phyloP scores from a whole-genome alignment of 1,140 invertebrate genomes.

The Drosophila tropicalis region DNA sequence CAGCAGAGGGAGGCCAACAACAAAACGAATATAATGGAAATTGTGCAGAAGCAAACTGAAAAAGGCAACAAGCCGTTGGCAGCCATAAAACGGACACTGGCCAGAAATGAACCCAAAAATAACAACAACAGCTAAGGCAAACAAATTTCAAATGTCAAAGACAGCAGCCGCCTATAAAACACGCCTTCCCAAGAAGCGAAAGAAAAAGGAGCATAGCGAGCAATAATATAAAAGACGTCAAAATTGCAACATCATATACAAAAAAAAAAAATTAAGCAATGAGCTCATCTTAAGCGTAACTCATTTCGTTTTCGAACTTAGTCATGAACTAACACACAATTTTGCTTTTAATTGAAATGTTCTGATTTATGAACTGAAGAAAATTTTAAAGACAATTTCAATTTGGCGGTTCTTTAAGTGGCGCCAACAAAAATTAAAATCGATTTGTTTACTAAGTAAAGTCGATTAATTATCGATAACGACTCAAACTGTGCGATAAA shows the following conservation, averaged over 20 bases:
- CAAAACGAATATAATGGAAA: slow-evolving; percentile 17
- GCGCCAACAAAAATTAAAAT: no score
- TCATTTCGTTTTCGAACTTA: no score
- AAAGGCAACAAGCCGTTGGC: slow-evolving; percentile 72
- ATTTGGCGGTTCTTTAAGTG: no score
- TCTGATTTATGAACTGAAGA: no score
- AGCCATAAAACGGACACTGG: slow-evolving; percentile 59
- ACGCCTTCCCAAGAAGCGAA: background rate
- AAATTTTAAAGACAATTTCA: background rate
- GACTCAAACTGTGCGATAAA: no score
- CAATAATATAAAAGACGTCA: background rate
- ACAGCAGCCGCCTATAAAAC: background rate
- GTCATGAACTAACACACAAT: no score
- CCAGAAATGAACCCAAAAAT: slow-evolving; percentile 35
- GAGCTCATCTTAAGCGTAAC: no score
- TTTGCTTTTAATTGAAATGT: no score
- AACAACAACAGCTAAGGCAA: background rate
- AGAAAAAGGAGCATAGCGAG: background rate
- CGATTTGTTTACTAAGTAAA: no score
- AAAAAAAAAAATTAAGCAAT: no score
- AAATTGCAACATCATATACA: background rate
- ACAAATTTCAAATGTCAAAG: slow-evolving; percentile 12
- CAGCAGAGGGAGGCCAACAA: slow-evolving; percentile 32
- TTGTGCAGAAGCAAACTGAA: slow-evolving; percentile 45
- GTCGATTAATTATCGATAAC: no score